These are phyloP conservation scores for Sphenopsis melanotis DNA, from an alignment of 2,797 vertebrate species.

Conservation along the genomic window DNA sequence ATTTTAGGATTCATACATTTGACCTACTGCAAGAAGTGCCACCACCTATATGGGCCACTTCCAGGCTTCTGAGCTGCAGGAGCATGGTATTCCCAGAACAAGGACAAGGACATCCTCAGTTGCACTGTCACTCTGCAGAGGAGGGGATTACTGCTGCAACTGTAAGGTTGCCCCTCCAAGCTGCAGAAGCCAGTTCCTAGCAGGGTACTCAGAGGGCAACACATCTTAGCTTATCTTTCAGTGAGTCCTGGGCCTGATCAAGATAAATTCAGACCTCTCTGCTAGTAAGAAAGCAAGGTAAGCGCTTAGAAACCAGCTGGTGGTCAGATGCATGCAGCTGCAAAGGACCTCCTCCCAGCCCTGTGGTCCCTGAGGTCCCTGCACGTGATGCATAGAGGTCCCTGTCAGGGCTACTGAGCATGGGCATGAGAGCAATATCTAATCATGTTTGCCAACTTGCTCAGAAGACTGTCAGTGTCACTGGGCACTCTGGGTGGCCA, in stretches of 20 bases:
- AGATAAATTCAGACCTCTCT: background rate
- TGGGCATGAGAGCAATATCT: fast-evolving
- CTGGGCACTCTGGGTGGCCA: background rate
- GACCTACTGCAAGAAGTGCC: background rate
- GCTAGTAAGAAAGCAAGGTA: background rate
- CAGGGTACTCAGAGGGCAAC: background rate
- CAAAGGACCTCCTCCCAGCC: background rate
- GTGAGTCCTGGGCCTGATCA: background rate
- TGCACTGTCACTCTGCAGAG: background rate
- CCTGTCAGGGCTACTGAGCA: background rate
- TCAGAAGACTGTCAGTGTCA: background rate
- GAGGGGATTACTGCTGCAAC: background rate
- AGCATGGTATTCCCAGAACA: background rate
- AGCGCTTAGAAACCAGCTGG: background rate
- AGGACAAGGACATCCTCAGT: background rate
- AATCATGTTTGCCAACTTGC: background rate
- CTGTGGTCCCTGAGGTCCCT: background rate
- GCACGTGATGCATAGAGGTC: fast-evolving
- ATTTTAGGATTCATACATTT: background rate
- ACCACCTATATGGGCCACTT: background rate
- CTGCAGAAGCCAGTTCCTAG: background rate
- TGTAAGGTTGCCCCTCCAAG: background rate
- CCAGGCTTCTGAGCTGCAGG: background rate
- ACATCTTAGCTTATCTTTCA: background rate
- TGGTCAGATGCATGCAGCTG: background rate